Evolutionary conservation across 2,113 vertebrate species (phyloP), one percentile per base, ranked within the genome.

Genomic region (Phainopepla nitens): DNA sequence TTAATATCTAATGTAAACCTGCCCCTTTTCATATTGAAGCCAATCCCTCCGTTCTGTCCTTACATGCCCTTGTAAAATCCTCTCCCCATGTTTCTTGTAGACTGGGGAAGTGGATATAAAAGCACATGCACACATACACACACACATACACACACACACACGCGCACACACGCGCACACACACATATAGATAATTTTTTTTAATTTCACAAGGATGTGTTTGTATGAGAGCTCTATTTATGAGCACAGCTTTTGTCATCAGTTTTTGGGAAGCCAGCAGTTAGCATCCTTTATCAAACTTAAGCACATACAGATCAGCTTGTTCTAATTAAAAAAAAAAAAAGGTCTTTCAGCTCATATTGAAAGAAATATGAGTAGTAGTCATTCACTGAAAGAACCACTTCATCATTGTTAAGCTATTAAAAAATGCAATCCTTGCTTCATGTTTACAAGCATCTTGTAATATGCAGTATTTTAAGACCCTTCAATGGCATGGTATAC

Each of bases 401-500:
- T 95, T 95, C 35, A 50, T 94, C 79, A 80, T 85, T 53, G 62
- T 85, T 85, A 82, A 90, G 45, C 44, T 60, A n/a, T 51, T 90
- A 27, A 45, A 91, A 91, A 82, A 21, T 53, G 28, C 35, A 71
- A 7, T 82, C 53, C 11, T 93, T 22, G 28, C 49, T 56, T 87
- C 19, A 11, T 64, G 10, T 85, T 94, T 90, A 10, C 42, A 91
- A 88, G 36, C 24, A 70, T 35, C 42, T 70, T 42, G 47, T 57
- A 93, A 69, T 79, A 87, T 2, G 3, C 42, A 80, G 42, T 33
- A 66, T 49, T 86, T 72, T 80, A 90, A 94, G 66, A 73, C 20
- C 8, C 54, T 80, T 73, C 56, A 39, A 36, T 29, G 56, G 27
- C 56, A 29, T 24, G 12, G 33, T 66, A 10, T 17, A 54, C 64